Evolutionary conservation across 1,140 invertebrate species (phyloP).

Genomic region (Lysiphlebus fabarum): DNA sequence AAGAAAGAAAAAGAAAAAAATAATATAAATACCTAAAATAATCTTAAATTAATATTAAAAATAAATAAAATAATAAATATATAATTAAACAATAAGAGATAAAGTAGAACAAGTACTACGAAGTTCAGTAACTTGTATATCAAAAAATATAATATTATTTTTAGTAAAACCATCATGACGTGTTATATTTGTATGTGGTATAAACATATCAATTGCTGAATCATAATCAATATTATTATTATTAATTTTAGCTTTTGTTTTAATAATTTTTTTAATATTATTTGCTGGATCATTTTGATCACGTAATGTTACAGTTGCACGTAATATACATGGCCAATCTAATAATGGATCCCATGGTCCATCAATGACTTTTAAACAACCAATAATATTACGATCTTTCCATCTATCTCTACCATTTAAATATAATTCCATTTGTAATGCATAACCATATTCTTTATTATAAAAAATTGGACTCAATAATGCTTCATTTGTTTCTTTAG

Average conservation of each 20-base stretch:
- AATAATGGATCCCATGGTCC: conserved; percentile 69
- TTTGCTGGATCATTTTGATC: conserved; percentile 59
- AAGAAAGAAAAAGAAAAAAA: background rate
- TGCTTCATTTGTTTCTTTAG: conserved; percentile 61
- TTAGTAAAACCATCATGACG: conserved; percentile 63
- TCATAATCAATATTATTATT: conserved; percentile 54
- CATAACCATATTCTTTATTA: conserved; percentile 68
- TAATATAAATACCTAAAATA: background rate
- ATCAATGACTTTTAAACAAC: conserved; percentile 62
- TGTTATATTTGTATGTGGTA: conserved; percentile 65
- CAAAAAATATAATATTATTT: conserved; percentile 65
- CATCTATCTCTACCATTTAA: conserved; percentile 71
- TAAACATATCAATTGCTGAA: conserved; percentile 68
- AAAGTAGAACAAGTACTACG: conserved; percentile 30
- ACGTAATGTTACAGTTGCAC: conserved; percentile 60
- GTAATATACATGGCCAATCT: conserved; percentile 66
- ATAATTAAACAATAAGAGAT: conserved; percentile 24
- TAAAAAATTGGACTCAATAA: conserved; percentile 66
- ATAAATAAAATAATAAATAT: background rate
- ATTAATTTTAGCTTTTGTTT: conserved; percentile 47
- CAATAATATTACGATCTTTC: conserved; percentile 67
- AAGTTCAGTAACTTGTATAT: conserved; percentile 56
- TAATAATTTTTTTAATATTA: conserved; percentile 54
- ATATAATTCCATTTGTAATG: conserved; percentile 63
- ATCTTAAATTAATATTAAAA: conserved; percentile 2